These are phyloP conservation scores for Eurystomus gularis DNA, from an alignment of 2,113 vertebrate species.

Conservation along the genomic window DNA sequence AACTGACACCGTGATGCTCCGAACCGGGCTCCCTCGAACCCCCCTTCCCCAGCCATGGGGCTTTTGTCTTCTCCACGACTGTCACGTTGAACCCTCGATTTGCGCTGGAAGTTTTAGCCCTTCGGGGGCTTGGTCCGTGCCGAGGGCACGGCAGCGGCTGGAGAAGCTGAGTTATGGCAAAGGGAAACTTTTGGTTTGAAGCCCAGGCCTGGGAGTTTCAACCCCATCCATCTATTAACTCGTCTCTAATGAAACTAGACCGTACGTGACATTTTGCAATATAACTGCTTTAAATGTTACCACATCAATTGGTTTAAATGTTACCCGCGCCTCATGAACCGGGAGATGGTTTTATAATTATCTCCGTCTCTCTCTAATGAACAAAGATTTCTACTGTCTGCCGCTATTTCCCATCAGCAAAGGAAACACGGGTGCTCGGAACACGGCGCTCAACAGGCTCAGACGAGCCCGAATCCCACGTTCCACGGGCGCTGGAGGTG, in stretches of 20 bases:
- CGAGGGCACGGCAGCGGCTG: neutral
- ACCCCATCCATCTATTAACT: slow-evolving; percentile 44
- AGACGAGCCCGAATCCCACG: neutral
- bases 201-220: neutral
- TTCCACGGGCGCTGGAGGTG: neutral
- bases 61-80: neutral
- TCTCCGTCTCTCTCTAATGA: slow-evolving; percentile 51
- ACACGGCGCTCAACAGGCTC: neutral
- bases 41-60: neutral
- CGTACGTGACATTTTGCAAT: slow-evolving; percentile 51
- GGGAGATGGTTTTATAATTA: slow-evolving; percentile 64
- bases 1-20: slow-evolving; percentile 44
- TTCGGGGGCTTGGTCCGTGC: neutral
- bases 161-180: neutral
- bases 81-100: neutral
- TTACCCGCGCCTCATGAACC: slow-evolving; percentile 44
- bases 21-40: slow-evolving; percentile 1
- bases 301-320: slow-evolving; percentile 65
- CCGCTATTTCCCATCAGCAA: neutral
- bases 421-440: neutral
- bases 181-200: neutral
- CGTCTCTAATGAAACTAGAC: slow-evolving; percentile 60
- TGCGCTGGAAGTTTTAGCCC: slow-evolving; percentile 1
- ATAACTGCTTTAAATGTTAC: slow-evolving; percentile 62
- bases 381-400: slow-evolving; percentile 4